phyloP scores from a whole-genome alignment of 2,888 invertebrate genomes.

The Phymatocera aterrima region DNA sequence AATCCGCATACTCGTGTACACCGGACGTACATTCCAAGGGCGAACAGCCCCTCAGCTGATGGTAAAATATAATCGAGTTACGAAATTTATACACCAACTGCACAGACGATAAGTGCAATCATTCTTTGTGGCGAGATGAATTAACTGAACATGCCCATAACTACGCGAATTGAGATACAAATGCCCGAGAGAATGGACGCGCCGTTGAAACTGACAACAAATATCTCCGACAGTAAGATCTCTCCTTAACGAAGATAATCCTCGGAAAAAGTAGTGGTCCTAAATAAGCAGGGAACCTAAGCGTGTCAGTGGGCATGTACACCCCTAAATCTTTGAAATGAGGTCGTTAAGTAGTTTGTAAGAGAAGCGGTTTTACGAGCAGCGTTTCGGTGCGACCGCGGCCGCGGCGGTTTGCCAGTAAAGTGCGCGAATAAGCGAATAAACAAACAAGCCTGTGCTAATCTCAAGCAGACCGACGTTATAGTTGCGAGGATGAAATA shows the following conservation, averaged over 20 bases:
- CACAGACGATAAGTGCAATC: too few species aligned
- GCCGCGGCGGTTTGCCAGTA: background rate
- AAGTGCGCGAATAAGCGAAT: constrained; percentile 17
- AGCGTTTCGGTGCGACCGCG: too few species aligned
- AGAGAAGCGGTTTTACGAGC: constrained; percentile 22
- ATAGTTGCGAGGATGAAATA: constrained; percentile 8
- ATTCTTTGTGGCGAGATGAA: too few species aligned
- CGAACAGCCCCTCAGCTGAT: too few species aligned
- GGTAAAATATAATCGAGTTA: too few species aligned
- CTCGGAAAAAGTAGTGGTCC: background rate
- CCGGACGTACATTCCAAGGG: too few species aligned
- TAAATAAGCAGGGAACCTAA: background rate
- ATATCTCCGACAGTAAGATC: too few species aligned
- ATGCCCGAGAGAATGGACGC: background rate
- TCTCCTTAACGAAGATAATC: background rate
- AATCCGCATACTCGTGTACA: too few species aligned
- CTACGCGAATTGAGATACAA: too few species aligned
- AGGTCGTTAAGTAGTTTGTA: constrained; percentile 31
- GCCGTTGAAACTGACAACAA: background rate
- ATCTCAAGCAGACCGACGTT: background rate
- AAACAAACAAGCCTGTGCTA: constrained; percentile 11
- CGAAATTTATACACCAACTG: too few species aligned
- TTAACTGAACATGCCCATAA: too few species aligned
- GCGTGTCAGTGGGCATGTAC: background rate
- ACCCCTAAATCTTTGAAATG: constrained; percentile 15